Conservation (phyloP, 1,140 invertebrate species). For the Heliconius hewitsoni region DNA sequence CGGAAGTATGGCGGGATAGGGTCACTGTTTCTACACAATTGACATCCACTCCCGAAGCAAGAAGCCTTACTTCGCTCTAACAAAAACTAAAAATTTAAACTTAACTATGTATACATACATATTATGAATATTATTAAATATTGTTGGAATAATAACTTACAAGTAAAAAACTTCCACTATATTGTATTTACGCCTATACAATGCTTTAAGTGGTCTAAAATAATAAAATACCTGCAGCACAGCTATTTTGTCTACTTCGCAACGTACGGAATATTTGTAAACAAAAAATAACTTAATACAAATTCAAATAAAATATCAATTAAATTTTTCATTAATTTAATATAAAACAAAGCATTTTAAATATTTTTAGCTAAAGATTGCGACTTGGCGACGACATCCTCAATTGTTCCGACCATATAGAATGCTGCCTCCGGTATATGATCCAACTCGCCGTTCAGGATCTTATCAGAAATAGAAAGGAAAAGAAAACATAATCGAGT, state of each 20-base stretch:
- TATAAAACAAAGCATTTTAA: slow-evolving; percentile 25
- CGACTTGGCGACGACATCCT: slow-evolving; percentile 90
- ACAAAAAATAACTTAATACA: neutral
- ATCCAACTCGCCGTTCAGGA: slow-evolving; percentile 88
- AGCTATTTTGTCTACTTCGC: too few species aligned
- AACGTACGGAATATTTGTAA: neutral
- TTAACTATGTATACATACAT: neutral
- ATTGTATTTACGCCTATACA: too few species aligned
- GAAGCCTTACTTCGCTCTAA: slow-evolving; percentile 17
- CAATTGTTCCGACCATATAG: slow-evolving; percentile 93
- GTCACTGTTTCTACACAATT: slow-evolving; percentile 13
- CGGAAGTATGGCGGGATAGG: slow-evolving; percentile 27
- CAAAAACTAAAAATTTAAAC: neutral
- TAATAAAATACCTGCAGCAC: too few species aligned
- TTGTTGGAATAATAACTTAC: neutral
- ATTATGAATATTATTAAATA: neutral
- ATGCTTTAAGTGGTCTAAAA: too few species aligned
- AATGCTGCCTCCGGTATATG: slow-evolving; percentile 93
- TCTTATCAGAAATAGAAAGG: slow-evolving; percentile 40
- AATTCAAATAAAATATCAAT: neutral
- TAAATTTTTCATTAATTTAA: neutral
- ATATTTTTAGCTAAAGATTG: slow-evolving; percentile 84
- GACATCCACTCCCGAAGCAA: slow-evolving; percentile 23
- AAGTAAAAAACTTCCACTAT: too few species aligned
- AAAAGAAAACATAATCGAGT: too few species aligned